phyloP scores from a whole-genome alignment of 2,797 vertebrate species.

The Bothrops alternatus region DNA sequence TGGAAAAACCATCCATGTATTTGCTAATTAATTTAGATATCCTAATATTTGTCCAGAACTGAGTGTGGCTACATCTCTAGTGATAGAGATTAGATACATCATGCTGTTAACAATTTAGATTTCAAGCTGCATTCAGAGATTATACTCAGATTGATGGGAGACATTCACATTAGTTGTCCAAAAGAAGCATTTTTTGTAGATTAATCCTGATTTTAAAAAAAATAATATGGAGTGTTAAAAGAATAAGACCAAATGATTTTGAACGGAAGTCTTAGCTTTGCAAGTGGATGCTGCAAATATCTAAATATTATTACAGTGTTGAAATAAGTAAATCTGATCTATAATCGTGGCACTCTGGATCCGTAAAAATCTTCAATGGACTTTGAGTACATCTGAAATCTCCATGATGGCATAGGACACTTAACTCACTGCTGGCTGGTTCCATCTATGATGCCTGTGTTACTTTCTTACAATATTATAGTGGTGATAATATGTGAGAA shows the following conservation, averaged over 20 bases:
- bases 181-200: rapidly evolving
- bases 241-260: background rate
- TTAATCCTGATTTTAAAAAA: background rate
- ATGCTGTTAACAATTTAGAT: slow-evolving; percentile 33
- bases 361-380: background rate
- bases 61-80: slow-evolving; percentile 49
- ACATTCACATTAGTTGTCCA: background rate
- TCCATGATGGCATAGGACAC: background rate
- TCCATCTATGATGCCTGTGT: background rate
- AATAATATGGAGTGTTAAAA: rapidly evolving
- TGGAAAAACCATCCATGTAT: slow-evolving; percentile 15
- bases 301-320: background rate
- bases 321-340: background rate
- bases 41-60: slow-evolving; percentile 40
- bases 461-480: background rate
- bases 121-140: slow-evolving; percentile 18
- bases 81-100: slow-evolving; percentile 30
- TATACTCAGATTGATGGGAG: background rate
- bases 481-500: background rate
- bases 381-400: background rate
- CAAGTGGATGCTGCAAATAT: background rate
- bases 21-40: slow-evolving; percentile 50
- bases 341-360: no score
- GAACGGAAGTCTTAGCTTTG: rapidly evolving
- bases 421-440: background rate